Evolutionary conservation across 2,113 vertebrate genomes (phyloP).

Genomic region (Gorsachius goisagi): DNA sequence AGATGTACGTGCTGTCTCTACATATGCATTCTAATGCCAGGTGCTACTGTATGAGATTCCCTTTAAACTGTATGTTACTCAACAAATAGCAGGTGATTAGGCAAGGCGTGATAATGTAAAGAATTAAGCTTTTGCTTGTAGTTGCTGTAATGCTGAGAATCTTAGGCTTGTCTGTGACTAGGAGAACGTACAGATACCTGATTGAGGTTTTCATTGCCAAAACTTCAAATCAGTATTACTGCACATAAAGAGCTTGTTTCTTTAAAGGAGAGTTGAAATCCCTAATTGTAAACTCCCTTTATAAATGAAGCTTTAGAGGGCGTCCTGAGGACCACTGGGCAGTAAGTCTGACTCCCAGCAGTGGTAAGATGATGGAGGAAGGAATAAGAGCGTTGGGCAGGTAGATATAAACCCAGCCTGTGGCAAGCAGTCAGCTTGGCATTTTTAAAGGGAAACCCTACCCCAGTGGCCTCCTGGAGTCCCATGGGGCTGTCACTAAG

Average conservation of each 20-base stretch:
- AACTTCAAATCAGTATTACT: background rate
- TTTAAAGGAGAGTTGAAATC: background rate
- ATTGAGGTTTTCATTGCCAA: background rate
- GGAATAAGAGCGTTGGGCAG: background rate
- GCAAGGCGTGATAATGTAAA: background rate
- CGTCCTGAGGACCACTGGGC: background rate
- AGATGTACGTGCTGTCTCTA: background rate
- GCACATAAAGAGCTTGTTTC: background rate
- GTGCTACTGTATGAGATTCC: background rate
- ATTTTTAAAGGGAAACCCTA: background rate
- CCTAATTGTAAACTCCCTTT: background rate
- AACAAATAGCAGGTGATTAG: background rate
- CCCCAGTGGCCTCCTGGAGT: background rate
- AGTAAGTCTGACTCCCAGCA: background rate
- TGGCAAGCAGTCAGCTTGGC: background rate
- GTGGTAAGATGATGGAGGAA: background rate
- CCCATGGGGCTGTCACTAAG: background rate
- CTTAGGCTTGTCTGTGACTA: background rate
- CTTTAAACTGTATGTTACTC: background rate
- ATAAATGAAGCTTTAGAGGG: background rate
- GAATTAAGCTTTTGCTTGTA: background rate
- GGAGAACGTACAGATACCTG: background rate
- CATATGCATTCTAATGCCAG: background rate
- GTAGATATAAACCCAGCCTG: background rate
- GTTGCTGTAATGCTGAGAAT: background rate